These are phyloP conservation scores for Lasioglossum albipes DNA, from an alignment of 1,140 invertebrate species.

Conservation along the genomic window DNA sequence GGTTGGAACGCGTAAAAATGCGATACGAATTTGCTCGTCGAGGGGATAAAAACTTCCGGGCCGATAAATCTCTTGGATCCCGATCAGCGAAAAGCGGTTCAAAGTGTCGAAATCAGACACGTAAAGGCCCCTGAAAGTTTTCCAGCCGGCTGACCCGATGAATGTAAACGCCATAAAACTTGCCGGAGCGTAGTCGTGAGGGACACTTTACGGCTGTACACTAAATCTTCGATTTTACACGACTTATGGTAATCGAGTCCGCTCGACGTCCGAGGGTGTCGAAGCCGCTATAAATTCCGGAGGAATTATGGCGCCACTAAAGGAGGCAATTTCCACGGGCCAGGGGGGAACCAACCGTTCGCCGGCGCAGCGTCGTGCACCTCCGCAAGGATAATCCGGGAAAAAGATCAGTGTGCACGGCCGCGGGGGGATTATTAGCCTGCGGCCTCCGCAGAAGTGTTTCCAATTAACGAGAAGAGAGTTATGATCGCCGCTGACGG, in stretches of 20 bases:
- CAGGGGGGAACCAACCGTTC: constrained; percentile 32
- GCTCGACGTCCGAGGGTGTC: constrained; percentile 47
- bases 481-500: constrained; percentile 38
- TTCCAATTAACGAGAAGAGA: constrained; percentile 46
- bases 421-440: constrained; percentile 45
- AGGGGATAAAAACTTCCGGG: too few species aligned
- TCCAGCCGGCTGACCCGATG: not conserved
- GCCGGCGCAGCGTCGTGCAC: not conserved
- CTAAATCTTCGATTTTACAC: constrained; percentile 58
- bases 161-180: constrained; percentile 3
- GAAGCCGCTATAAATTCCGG: constrained; percentile 53
- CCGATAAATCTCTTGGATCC: too few species aligned
- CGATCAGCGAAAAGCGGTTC: too few species aligned
- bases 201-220: constrained; percentile 4
- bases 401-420: constrained; percentile 39
- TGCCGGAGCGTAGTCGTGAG: not conserved
- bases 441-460: constrained; percentile 37
- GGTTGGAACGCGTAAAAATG: too few species aligned
- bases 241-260: constrained; percentile 55
- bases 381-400: constrained; percentile 46
- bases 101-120: not conserved
- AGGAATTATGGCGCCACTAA: constrained; percentile 35
- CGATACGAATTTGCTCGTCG: too few species aligned
- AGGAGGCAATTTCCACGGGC: constrained; percentile 47
- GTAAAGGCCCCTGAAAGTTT: constrained; percentile 1